Evolutionary conservation across 1,140 invertebrate species (phyloP), one percentile per base, ranked within the genome.

Genomic region (Reticulitermes speratus): DNA sequence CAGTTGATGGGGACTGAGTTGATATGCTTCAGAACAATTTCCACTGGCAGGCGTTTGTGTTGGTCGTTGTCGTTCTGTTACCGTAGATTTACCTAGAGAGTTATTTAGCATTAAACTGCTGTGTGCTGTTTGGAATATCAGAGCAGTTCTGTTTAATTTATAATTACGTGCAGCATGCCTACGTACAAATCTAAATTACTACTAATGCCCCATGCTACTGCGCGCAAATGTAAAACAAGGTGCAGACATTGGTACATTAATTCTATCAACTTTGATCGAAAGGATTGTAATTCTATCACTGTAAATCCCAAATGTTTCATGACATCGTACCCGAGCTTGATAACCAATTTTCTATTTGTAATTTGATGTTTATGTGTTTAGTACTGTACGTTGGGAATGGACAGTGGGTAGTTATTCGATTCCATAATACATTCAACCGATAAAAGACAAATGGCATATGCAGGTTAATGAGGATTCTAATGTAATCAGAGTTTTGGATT

Each of bases 231-330:
- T 75, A 75, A 75, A 75, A 11, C 65, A 25, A 75, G 65, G n/a
- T 75, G 65, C 65, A 75, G 14, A 55, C 14, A 55, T 21, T 16
- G 52, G 52, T 21, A 21, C 19, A 25, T 11, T 30, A 75, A 75
- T 75, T 75, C n/a, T n/a, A 75, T 75, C 65, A 75, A 75, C 14
- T 75, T 75, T 9, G 65, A 25, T 30, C 65, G n/a, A 75, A 75
- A 75, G 65, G 65, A 30, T 30, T 75, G 9, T 75, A 75, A 75
- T 75, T n/a, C 7, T 75, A 25, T 75, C 21, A 65, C 19, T 30
- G n/a, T 30, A n/a, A 75, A 75, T 75, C 65, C 65, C 65, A 75
- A 75, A 75, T 75, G 65, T 75, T 75, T 11, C 65, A 75, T 75
- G 65, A 75, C n/a, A 75, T 75, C 3, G 65, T 30, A 8, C 0